Evolutionary conservation across 2,113 vertebrate species (phyloP), one percentile per base, ranked within the genome.

Genomic region (Tiliqua scincoides): DNA sequence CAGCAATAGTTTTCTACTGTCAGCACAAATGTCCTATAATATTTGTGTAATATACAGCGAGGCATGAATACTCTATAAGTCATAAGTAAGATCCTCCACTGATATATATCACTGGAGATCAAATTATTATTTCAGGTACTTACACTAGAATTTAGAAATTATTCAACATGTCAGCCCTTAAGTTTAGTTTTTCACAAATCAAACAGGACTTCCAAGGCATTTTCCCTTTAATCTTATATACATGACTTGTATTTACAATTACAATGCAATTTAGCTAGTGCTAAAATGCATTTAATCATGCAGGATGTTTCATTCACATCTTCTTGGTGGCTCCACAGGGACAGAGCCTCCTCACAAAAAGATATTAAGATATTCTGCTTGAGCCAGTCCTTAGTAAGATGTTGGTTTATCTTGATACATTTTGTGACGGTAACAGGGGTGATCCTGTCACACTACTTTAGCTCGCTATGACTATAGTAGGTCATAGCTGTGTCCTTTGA

Each of bases 31-130:
- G 80, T 74, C 25, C 68, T 4, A 25, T 86, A 83, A 52, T 72
- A 86, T 85, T 76, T 79, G n/a, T 83, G 54, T 72, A 87, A 89
- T 82, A 59, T 27, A 76, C 52, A 87, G 21, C 18, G 84, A 32
- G 21, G n/a, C 30, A 43, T 68, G 37, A 81, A 71, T 90, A 43
- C n/a, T 86, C 30, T 70, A 68, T n/a, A 54, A 6, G 7, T 83
- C 73, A 87, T 67, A 82, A 35, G 73, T 86, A 2, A 35, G 85
- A 82, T 90, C 54, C 92, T 91, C 73, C 86, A 74, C 65, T 67
- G 30, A 3, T 74, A 76, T 68, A 63, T 83, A 65, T 91, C 81
- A 77, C 2, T 73, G 57, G 76, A 84, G 54, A 48, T 61, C 80
- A 48, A 79, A 5, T 61, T 54, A 92, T 68, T 21, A 63, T 52